These are phyloP conservation scores for Brachionus koreanus DNA, from an alignment of 1,140 invertebrate species.

Conservation along the genomic window DNA sequence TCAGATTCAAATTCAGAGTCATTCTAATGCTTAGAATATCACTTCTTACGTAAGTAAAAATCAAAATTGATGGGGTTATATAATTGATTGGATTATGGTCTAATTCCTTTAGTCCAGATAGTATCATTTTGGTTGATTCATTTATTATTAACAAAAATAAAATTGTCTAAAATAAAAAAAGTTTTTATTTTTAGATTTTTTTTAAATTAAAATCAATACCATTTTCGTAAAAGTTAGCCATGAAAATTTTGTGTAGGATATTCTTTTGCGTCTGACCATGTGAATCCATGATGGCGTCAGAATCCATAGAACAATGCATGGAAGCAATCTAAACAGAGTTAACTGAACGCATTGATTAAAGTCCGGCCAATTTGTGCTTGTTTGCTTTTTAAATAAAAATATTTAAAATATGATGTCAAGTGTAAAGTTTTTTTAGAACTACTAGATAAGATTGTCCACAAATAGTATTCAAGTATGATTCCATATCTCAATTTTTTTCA, in stretches of 20 bases:
- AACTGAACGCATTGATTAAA: neutral
- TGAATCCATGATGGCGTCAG: neutral
- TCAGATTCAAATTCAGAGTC: neutral
- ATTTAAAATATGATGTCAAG: neutral
- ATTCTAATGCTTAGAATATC: neutral
- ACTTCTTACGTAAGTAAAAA: neutral
- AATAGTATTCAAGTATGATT: neutral
- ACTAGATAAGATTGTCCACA: neutral
- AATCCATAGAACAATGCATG: neutral
- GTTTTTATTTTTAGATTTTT: neutral
- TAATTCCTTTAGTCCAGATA: neutral
- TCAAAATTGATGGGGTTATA: neutral
- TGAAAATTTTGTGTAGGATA: neutral
- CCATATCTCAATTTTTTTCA: neutral
- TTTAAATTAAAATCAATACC: neutral
- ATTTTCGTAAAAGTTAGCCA: neutral
- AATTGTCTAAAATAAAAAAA: neutral
- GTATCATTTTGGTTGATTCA: neutral
- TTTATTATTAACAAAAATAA: constrained; percentile 23
- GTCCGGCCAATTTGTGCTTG: neutral
- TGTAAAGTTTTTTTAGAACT: neutral
- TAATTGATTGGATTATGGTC: neutral
- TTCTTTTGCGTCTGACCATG: constrained; percentile 19
- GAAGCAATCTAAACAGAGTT: neutral
- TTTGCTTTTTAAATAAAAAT: neutral